phyloP scores from a whole-genome alignment of 1,140 invertebrate genomes.

The Oedothorax gibbosus region DNA sequence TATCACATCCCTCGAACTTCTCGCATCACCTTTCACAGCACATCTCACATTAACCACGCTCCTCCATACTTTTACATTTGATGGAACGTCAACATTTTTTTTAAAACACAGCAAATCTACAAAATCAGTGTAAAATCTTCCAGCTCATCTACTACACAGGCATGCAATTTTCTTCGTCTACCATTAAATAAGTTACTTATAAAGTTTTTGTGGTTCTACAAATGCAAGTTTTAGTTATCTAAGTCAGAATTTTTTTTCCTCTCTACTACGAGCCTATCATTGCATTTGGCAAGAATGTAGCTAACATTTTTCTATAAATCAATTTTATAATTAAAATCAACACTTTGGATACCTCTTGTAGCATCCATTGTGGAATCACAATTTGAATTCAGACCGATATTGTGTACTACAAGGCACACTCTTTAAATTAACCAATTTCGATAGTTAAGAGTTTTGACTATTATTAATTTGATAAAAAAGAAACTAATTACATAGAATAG shows the following conservation, averaged over 20 bases:
- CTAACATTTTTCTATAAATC: not conserved
- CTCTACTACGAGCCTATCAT: not conserved
- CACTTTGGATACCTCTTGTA: too few species aligned
- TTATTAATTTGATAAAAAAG: too few species aligned
- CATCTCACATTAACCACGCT: not conserved
- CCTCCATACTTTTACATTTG: not conserved
- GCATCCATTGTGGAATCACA: too few species aligned
- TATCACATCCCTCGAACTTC: conserved; percentile 41
- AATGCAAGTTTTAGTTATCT: not conserved
- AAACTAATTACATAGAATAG: too few species aligned
- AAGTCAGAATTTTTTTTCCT: not conserved
- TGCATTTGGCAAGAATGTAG: not conserved
- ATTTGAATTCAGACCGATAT: too few species aligned
- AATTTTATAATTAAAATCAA: too few species aligned
- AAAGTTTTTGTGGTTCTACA: not conserved
- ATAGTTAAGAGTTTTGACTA: too few species aligned
- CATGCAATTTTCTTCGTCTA: not conserved
- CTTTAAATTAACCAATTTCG: too few species aligned
- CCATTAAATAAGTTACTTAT: not conserved
- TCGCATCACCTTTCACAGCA: conserved; percentile 10
- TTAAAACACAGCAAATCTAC: conserved; percentile 5
- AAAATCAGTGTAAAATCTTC: conserved; percentile 26
- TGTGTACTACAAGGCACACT: too few species aligned
- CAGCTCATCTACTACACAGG: conserved; percentile 1
- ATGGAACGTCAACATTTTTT: not conserved